phyloP scores from a whole-genome alignment of 1,140 invertebrate genomes.

The Drosophila saltans region DNA sequence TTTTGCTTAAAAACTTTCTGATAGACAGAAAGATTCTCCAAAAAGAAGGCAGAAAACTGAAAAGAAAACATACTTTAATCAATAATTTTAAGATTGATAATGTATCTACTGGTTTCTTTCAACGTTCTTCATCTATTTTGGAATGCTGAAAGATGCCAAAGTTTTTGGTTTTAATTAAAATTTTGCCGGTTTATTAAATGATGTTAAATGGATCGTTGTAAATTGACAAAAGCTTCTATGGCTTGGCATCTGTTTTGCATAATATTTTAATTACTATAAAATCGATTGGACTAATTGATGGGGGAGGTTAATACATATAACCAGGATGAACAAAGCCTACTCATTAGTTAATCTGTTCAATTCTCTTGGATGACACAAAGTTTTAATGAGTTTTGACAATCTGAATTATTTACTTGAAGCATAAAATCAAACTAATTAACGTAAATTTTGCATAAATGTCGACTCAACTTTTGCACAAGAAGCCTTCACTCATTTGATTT shows the following conservation, averaged over 20 bases:
- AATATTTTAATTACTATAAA: slow-evolving; percentile 15
- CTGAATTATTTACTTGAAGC: slow-evolving; percentile 49
- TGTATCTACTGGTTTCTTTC: too few species aligned
- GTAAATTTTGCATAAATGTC: slow-evolving; percentile 51
- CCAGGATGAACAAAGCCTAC: slow-evolving; percentile 14
- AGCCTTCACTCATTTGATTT: slow-evolving; percentile 50
- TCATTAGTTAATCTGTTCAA: slow-evolving; percentile 21
- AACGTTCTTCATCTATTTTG: not conserved
- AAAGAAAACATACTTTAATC: too few species aligned
- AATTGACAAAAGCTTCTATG: slow-evolving; percentile 23
- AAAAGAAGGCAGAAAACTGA: too few species aligned
- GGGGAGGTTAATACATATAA: slow-evolving; percentile 10
- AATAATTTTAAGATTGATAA: too few species aligned
- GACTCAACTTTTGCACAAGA: slow-evolving; percentile 13
- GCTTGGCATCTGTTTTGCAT: slow-evolving; percentile 20
- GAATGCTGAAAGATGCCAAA: not conserved
- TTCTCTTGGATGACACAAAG: slow-evolving; percentile 33
- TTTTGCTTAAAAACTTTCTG: too few species aligned
- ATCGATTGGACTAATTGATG: slow-evolving; percentile 16
- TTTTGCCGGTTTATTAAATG: slow-evolving; percentile 24
- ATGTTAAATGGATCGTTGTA: slow-evolving; percentile 18
- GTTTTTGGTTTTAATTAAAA: slow-evolving; percentile 29
- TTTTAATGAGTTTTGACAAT: slow-evolving; percentile 61
- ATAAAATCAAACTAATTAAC: slow-evolving; percentile 70
- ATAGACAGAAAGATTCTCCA: too few species aligned